Evolutionary conservation across 2,113 vertebrate genomes (phyloP).

Genomic region (Copsychus sechellarum): DNA sequence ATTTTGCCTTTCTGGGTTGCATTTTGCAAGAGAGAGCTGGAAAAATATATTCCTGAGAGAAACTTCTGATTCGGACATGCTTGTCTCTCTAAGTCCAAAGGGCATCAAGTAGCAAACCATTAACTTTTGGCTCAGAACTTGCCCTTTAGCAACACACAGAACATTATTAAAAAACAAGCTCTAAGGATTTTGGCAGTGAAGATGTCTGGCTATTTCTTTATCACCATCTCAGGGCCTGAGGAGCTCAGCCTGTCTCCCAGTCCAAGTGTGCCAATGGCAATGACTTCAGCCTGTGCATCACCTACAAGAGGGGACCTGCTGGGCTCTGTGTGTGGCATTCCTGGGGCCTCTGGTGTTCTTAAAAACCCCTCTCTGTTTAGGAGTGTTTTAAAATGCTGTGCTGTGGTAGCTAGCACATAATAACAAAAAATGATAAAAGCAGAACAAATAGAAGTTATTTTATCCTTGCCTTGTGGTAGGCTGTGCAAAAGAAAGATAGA

Average conservation of each 20-base stretch:
- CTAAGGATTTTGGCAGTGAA: not conserved
- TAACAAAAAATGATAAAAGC: not conserved
- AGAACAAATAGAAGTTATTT: not conserved
- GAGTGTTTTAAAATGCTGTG: not conserved
- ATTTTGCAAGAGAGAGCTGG: not conserved
- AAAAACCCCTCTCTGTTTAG: not conserved
- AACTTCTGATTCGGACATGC: not conserved
- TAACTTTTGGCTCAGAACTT: not conserved
- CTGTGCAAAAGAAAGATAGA: not conserved
- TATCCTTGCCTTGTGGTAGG: not conserved
- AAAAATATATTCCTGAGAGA: not conserved
- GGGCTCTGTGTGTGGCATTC: not conserved
- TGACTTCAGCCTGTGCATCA: not conserved
- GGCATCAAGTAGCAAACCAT: not conserved
- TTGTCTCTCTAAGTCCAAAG: not conserved
- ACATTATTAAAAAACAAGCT: not conserved
- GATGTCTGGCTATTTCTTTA: not conserved
- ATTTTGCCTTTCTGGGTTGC: not conserved
- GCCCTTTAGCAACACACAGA: not conserved
- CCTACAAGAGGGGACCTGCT: not conserved
- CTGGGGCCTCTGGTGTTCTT: not conserved
- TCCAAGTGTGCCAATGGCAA: fast-evolving
- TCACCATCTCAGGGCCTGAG: not conserved
- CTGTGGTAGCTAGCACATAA: not conserved
- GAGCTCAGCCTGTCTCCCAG: not conserved